Evolutionary conservation across 64 coral and sea anemone species (phyloP).

Genomic region (Montipora sp.): DNA sequence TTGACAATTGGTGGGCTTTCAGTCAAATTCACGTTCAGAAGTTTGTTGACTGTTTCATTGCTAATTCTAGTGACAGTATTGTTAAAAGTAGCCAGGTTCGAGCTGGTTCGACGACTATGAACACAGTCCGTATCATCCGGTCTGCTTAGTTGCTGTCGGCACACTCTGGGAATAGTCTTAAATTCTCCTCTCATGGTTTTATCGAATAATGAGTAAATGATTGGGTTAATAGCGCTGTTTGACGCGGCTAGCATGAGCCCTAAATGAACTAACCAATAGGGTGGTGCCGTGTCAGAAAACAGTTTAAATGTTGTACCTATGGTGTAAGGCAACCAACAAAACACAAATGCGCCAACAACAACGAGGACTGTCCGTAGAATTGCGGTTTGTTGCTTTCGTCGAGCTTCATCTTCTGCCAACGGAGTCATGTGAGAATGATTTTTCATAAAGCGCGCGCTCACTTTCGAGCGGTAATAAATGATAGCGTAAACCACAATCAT

Average conservation of each 20-base stretch:
- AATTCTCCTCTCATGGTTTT: slow-evolving; percentile 49
- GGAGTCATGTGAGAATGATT: neutral
- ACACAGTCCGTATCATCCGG: neutral
- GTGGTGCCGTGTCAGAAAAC: slow-evolving; percentile 54
- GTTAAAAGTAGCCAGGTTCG: slow-evolving; percentile 19
- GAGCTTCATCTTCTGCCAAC: neutral
- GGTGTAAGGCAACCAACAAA: slow-evolving; percentile 85
- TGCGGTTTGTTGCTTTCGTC: slow-evolving; percentile 57
- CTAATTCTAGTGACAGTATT: slow-evolving; percentile 19
- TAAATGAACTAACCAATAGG: slow-evolving; percentile 80
- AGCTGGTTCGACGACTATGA: slow-evolving; percentile 19
- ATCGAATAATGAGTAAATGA: slow-evolving; percentile 82
- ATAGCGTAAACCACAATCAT: slow-evolving; percentile 66
- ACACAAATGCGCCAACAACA: slow-evolving; percentile 67
- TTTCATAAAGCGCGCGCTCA: slow-evolving; percentile 41
- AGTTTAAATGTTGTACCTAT: slow-evolving; percentile 79
- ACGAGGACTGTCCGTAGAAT: slow-evolving; percentile 74
- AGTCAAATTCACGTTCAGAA: neutral
- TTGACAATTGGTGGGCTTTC: neutral
- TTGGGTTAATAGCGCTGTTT: slow-evolving; percentile 73
- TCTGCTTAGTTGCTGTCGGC: neutral
- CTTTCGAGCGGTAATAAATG: slow-evolving; percentile 68
- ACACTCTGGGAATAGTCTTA: slow-evolving; percentile 11
- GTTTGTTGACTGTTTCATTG: slow-evolving; percentile 37
- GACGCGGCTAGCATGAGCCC: slow-evolving; percentile 72